Conservation (phyloP, 2,888 invertebrate species). For the Pheosia tremula region DNA sequence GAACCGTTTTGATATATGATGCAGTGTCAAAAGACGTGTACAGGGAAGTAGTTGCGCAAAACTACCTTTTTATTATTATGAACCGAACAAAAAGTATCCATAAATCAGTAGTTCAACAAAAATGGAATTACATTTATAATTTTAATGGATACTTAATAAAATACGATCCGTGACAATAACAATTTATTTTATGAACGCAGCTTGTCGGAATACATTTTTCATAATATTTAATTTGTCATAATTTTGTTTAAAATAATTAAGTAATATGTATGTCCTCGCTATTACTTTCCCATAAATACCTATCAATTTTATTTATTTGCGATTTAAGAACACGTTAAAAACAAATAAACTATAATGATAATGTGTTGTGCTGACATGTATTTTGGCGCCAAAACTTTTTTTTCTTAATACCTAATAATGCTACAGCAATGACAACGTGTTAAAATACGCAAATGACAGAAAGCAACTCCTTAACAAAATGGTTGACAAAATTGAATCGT, state of each 20-base stretch:
- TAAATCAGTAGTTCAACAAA: background rate
- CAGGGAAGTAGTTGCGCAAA: conserved; percentile 10
- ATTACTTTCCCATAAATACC: background rate
- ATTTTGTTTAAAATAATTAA: no score
- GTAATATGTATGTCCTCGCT: no score
- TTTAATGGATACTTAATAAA: background rate
- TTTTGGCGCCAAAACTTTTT: conserved; percentile 3
- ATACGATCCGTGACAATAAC: background rate
- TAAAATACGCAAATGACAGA: background rate
- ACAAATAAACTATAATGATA: background rate
- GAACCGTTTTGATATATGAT: conserved; percentile 25
- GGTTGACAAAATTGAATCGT: background rate
- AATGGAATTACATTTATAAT: background rate
- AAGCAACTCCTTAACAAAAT: background rate
- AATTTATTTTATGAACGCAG: background rate
- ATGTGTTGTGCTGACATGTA: background rate
- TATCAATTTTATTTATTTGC: background rate
- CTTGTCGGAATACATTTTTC: background rate
- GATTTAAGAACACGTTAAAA: background rate
- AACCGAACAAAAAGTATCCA: background rate
- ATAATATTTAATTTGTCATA: background rate
- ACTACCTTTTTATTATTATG: background rate
- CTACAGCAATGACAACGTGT: background rate
- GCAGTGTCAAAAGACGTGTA: conserved; percentile 11
- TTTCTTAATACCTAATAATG: background rate